These are phyloP conservation scores for Synanthedon andrenaeformis DNA, from an alignment of 2,888 invertebrate genomes.

Conservation along the genomic window DNA sequence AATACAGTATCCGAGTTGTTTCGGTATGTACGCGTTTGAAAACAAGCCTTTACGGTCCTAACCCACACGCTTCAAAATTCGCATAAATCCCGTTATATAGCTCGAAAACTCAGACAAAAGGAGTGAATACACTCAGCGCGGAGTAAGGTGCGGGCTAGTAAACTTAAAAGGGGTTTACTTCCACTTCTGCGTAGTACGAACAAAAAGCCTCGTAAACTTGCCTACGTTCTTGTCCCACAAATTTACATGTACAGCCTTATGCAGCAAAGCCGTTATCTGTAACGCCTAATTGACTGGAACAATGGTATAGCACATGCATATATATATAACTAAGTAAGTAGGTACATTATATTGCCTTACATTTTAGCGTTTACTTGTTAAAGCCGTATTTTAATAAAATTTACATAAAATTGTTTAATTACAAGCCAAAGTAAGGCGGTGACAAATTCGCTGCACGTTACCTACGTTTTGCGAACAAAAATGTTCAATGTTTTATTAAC, in stretches of 20 bases:
- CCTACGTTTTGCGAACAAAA: neutral
- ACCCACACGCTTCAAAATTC: neutral
- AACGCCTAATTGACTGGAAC: constrained; percentile 17
- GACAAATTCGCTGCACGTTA: too few species aligned
- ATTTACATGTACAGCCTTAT: constrained; percentile 19
- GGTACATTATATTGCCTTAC: neutral
- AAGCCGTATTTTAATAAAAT: neutral
- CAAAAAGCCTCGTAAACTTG: constrained; percentile 17
- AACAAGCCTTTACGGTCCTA: too few species aligned
- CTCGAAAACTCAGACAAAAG: neutral
- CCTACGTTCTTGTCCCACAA: constrained; percentile 22
- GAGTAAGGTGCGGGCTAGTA: neutral
- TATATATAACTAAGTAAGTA: too few species aligned
- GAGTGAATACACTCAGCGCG: neutral
- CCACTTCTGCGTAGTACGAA: constrained; percentile 14
- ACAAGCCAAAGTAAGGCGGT: neutral
- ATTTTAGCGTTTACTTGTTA: neutral
- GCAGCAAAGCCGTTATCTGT: constrained; percentile 7
- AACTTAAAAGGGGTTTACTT: neutral
- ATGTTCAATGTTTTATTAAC: neutral
- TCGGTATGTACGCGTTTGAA: too few species aligned
- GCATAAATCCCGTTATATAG: neutral
- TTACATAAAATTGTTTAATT: neutral
- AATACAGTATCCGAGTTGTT: too few species aligned
- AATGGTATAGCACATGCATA: constrained; percentile 8